Conservation (phyloP, 2,113 vertebrate genomes). For the Cyanistes caeruleus region DNA sequence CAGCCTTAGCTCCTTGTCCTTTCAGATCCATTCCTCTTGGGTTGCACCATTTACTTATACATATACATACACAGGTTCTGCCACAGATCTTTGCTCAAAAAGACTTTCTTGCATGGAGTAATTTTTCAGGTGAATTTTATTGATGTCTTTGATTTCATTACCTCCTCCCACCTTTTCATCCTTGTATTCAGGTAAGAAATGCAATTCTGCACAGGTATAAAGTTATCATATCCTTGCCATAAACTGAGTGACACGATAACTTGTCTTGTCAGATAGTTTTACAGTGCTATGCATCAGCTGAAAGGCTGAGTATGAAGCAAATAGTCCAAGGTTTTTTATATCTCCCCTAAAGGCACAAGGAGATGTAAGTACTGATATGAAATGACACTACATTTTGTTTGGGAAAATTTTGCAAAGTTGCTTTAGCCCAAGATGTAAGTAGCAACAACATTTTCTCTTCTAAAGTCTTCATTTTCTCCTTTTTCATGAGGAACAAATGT, state of each 20-base stretch:
- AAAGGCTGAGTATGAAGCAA: slow-evolving; percentile 20
- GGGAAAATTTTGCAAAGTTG: not conserved
- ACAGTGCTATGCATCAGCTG: not conserved
- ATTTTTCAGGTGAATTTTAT: not conserved
- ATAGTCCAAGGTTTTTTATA: not conserved
- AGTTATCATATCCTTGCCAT: not conserved
- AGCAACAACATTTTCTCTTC: not conserved
- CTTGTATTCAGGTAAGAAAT: not conserved
- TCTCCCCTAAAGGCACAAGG: slow-evolving; percentile 11
- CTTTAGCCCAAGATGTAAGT: not conserved
- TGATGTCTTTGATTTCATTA: not conserved
- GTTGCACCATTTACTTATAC: not conserved
- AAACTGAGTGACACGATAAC: not conserved
- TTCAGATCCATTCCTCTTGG: not conserved
- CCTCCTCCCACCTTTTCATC: not conserved
- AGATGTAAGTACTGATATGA: slow-evolving; percentile 36
- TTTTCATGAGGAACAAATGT: not conserved
- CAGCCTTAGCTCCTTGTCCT: not conserved
- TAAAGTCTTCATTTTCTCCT: not conserved
- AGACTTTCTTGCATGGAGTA: not conserved
- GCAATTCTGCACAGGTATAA: not conserved
- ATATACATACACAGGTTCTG: not conserved
- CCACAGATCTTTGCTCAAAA: not conserved
- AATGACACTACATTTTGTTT: slow-evolving; percentile 44
- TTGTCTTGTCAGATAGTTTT: slow-evolving; percentile 36